phyloP scores from a whole-genome alignment of 2,888 invertebrate genomes.

The Conistra vaccinii region DNA sequence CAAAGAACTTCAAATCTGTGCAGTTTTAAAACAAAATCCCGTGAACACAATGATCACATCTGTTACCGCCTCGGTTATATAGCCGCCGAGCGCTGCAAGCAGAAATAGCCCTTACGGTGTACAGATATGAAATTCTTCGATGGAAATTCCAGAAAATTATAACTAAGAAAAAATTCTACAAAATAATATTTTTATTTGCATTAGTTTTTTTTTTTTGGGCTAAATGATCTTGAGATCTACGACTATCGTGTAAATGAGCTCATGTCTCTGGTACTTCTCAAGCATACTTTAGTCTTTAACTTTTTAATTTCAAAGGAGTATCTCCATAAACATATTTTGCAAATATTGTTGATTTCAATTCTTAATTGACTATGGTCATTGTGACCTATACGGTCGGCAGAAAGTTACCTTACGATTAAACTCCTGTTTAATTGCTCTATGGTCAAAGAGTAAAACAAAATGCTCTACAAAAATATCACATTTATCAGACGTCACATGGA shows the following conservation, averaged over 20 bases:
- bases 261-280: constrained; percentile 23
- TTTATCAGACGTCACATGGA: constrained; percentile 46
- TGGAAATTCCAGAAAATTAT: neutral
- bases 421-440: constrained; percentile 50
- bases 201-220: constrained; percentile 6
- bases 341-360: constrained; percentile 30
- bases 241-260: neutral
- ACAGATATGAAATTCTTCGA: no score
- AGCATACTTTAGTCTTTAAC: constrained; percentile 7
- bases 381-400: constrained; percentile 26
- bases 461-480: constrained; percentile 65
- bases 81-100: no score
- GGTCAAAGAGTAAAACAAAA: constrained; percentile 38
- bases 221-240: constrained; percentile 4
- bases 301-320: neutral
- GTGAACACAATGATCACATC: no score
- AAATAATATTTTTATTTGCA: constrained; percentile 39
- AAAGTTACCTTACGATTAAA: constrained; percentile 27
- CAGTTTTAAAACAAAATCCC: no score
- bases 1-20: no score
- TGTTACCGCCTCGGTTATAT: no score
- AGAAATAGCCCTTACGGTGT: no score
- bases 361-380: constrained; percentile 45
- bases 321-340: constrained; percentile 8
- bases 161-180: constrained; percentile 30